phyloP scores from a whole-genome alignment of 2,113 vertebrate species.

The Nymphicus hollandicus region DNA sequence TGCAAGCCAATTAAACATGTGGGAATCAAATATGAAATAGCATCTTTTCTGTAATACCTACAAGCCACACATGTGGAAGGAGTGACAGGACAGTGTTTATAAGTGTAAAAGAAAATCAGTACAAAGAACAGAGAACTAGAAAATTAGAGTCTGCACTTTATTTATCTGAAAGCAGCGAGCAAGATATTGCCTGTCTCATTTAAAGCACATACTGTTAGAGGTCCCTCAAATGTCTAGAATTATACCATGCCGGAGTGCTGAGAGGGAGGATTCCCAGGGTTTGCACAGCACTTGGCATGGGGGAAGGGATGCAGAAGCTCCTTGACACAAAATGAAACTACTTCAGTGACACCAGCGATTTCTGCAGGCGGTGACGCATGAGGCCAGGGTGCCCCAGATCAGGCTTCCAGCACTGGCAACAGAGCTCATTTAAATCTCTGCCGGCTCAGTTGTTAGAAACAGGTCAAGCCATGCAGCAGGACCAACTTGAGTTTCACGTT shows the following conservation, averaged over 20 bases:
- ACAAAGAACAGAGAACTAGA: neutral
- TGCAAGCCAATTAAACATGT: neutral
- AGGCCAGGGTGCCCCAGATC: neutral
- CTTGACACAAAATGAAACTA: neutral
- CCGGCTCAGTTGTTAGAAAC: neutral
- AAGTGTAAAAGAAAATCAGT: neutral
- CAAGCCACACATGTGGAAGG: neutral
- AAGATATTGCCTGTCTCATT: neutral
- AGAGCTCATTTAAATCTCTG: neutral
- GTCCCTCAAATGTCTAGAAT: constrained; percentile 11
- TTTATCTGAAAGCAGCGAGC: neutral
- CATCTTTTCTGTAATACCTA: neutral
- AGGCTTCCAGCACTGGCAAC: neutral
- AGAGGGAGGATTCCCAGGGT: constrained; percentile 8
- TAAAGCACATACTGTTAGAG: neutral
- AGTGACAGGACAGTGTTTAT: neutral
- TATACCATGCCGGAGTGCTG: neutral
- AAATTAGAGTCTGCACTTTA: neutral
- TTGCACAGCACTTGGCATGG: neutral
- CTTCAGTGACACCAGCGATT: neutral
- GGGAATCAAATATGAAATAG: neutral
- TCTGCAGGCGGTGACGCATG: neutral
- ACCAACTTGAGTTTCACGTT: neutral
- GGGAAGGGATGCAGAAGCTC: neutral
- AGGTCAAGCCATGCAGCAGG: neutral